Base-by-base conservation (phyloP, 2,113 vertebrate genomes). In the Choloepus hoffmanni region DNA sequence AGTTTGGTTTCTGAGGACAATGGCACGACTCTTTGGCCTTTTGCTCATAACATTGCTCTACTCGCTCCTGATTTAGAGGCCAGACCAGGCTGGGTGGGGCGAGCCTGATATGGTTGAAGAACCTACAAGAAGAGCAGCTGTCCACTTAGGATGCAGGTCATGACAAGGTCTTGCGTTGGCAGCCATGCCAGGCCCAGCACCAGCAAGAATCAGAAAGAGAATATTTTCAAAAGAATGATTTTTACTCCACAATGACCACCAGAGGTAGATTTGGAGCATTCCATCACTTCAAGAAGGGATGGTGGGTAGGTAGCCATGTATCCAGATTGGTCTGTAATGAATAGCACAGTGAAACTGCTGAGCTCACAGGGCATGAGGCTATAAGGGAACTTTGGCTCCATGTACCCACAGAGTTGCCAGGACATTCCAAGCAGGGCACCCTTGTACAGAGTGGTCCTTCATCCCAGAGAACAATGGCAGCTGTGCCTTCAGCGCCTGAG, bases 1-100 rank as follows among this genome's bases (percentile, higher is more conserved):
- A 4, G 60, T 81, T 77, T 77, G 74, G 40, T 73, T 89, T 95
- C 33, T 50, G 21, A 93, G 16, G 88, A 40, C 58, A 90, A 89
- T 9, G 23, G 62, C n/a, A 40, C 33, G 40, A 23, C 28, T 88
- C 19, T 43, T 84, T 62, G 58, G 68, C 18, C 50, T 81, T 84
- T 72, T 77, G n/a, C 15, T 68, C 33, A n/a, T 70, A 53, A n/a
- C 26, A 23, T n/a, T 50, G 19, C 14, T 74, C 19, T 81, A 18
- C 40, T 65, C 43, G 18, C 30, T n/a, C 77, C 30, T 45, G 63
- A 84, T 24, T 70, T 62, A 18, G 67, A 53, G 26, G 43, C 60
- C 62, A 74, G 11, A 15, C 48, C 50, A 83, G 30, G 73, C 30
- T 33, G 24, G 14, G 14, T 28, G 18, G 40, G 48, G 33, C 13